phyloP scores from a whole-genome alignment of 1,140 invertebrate species.

The Chlorops oryzae region DNA sequence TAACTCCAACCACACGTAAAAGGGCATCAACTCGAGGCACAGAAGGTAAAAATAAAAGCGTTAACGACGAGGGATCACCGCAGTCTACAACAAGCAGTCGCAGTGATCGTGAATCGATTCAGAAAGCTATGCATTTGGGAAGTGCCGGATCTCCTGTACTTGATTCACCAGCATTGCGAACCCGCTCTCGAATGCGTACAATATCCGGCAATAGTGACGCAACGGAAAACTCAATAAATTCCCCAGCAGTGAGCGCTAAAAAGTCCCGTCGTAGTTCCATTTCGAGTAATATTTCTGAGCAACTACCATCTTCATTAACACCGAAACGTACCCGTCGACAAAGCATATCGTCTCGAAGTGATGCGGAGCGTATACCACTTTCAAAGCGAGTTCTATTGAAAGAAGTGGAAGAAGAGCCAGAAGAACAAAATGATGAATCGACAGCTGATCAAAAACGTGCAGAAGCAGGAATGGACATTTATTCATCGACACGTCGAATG shows the following conservation, averaged over 20 bases:
- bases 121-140: no score
- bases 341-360: constrained; percentile 3
- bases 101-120: no score
- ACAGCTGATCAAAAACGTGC: no score
- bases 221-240: neutral
- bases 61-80: neutral
- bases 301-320: neutral
- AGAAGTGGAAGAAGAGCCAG: neutral
- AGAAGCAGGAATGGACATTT: neutral
- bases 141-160: no score
- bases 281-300: constrained; percentile 10
- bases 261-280: constrained; percentile 10
- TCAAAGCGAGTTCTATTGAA: no score
- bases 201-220: constrained; percentile 11
- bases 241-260: constrained; percentile 9
- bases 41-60: neutral
- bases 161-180: constrained; percentile 19
- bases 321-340: constrained; percentile 4
- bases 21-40: neutral
- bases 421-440: constrained; percentile 6
- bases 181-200: constrained; percentile 24
- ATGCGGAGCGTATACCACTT: no score
- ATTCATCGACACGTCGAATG: constrained; percentile 15
- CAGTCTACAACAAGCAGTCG: neutral
- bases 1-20: neutral